Conservation (phyloP, 2,113 vertebrate species). For the Lota lota region DNA sequence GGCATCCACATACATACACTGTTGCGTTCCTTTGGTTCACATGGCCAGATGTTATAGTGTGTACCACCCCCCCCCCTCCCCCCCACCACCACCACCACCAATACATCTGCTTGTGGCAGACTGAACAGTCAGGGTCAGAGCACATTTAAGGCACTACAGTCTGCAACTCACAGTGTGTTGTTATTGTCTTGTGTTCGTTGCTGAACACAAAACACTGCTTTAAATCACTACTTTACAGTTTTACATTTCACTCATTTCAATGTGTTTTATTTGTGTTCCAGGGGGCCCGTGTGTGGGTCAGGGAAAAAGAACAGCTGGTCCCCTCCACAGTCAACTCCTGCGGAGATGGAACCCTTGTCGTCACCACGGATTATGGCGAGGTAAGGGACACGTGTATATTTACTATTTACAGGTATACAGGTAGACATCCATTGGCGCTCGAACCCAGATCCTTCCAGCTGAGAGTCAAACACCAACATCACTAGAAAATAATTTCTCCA, state of each 20-base stretch:
- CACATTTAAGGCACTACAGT: neutral
- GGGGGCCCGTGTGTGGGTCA: constrained; percentile 86
- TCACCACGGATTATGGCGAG: constrained; percentile 83
- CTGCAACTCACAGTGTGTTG: neutral
- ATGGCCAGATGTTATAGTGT: constrained; percentile 46
- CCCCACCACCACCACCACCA: constrained; percentile 1
- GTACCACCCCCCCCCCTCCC: neutral
- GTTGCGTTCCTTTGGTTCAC: neutral
- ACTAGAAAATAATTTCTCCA: too few species aligned
- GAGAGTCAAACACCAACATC: too few species aligned
- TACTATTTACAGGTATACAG: neutral
- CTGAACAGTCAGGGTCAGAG: constrained; percentile 9
- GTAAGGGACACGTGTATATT: constrained; percentile 60
- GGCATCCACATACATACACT: constrained; percentile 9
- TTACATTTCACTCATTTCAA: neutral
- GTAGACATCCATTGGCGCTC: neutral
- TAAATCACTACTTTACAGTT: neutral
- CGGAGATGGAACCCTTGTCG: constrained; percentile 74
- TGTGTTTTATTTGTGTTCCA: constrained; percentile 60
- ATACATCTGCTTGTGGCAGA: constrained; percentile 33
- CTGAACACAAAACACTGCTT: too few species aligned
- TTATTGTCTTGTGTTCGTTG: neutral
- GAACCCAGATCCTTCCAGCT: too few species aligned
- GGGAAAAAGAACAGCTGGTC: constrained; percentile 81
- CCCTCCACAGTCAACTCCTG: constrained; percentile 82